Evolutionary conservation across 2,888 invertebrate species (phyloP).

Genomic region (Drymonia ruficornis): DNA sequence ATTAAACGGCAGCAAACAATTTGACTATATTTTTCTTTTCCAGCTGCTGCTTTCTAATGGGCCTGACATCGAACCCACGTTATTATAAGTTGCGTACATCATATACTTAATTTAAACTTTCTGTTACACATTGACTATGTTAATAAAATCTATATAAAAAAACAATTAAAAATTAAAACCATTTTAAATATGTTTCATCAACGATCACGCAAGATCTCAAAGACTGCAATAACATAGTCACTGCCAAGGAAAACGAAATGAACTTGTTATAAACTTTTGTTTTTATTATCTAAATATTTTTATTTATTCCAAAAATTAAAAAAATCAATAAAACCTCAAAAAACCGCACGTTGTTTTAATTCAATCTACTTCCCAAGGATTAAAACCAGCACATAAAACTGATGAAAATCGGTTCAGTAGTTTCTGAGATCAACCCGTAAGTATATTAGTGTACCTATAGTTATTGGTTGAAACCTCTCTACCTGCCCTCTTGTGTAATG

Average conservation of each 20-base stretch:
- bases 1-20: background rate
- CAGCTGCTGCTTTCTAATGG: constrained; percentile 81
- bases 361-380: constrained; percentile 3
- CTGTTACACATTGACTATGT: constrained; percentile 75
- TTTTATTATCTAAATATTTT: constrained; percentile 75
- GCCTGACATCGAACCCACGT: constrained; percentile 60
- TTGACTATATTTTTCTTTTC: constrained; percentile 51
- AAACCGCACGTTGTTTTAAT: constrained; percentile 38
- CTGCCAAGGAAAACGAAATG: constrained; percentile 63
- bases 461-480: too few relatives aligned
- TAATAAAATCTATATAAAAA: constrained; percentile 42
- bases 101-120: constrained; percentile 60
- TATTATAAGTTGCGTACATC: constrained; percentile 60
- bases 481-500: too few relatives aligned
- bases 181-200: constrained; percentile 36
- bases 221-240: constrained; percentile 82
- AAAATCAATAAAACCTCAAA: constrained; percentile 71
- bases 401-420: too few relatives aligned
- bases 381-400: too few relatives aligned
- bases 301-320: constrained; percentile 75
- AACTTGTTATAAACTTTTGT: constrained; percentile 72
- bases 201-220: constrained; percentile 63
- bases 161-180: constrained; percentile 37
- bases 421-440: too few relatives aligned
- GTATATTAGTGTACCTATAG: too few relatives aligned